A percentile compares a stretch with the other conserved stretches of the same genome.
phyloP scores from a whole-genome alignment of 2,888 invertebrate species.

The Leptinotarsa juncta region DNA sequence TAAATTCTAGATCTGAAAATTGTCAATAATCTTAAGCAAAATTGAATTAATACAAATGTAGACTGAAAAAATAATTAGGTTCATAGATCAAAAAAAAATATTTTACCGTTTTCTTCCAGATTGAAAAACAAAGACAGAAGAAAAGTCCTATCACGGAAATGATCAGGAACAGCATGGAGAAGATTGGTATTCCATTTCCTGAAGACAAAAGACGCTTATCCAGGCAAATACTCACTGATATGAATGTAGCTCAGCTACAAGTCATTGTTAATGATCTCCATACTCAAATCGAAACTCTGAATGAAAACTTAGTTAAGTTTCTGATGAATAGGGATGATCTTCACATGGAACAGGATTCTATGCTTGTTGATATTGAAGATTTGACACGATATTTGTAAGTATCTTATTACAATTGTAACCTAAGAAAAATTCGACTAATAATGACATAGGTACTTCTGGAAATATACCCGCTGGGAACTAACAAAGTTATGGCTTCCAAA shows the following conservation, averaged over 20 bases:
- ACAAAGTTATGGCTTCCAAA: too few species aligned
- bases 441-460: too few species aligned
- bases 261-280: constrained; percentile 95
- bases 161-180: constrained; percentile 81
- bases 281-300: constrained; percentile 91
- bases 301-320: constrained; percentile 89
- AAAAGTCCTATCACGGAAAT: constrained; percentile 89
- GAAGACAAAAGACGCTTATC: constrained; percentile 86
- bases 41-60: too few species aligned
- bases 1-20: too few species aligned
- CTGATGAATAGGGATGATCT: constrained; percentile 94
- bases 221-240: constrained; percentile 87
- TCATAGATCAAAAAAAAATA: too few species aligned
- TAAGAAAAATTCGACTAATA: background rate
- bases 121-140: constrained; percentile 76
- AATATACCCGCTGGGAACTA: too few species aligned
- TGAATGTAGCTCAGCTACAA: constrained; percentile 94
- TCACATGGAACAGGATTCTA: constrained; percentile 98
- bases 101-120: constrained; percentile 55
- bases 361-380: constrained; percentile 97
- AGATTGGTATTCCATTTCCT: constrained; percentile 86
- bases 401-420: constrained; percentile 8
- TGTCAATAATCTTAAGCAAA: too few species aligned
- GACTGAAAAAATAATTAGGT: too few species aligned
- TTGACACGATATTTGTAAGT: constrained; percentile 89